These are phyloP conservation scores for Blera fallax DNA, from an alignment of 2,888 invertebrate genomes.

Conservation along the genomic window DNA sequence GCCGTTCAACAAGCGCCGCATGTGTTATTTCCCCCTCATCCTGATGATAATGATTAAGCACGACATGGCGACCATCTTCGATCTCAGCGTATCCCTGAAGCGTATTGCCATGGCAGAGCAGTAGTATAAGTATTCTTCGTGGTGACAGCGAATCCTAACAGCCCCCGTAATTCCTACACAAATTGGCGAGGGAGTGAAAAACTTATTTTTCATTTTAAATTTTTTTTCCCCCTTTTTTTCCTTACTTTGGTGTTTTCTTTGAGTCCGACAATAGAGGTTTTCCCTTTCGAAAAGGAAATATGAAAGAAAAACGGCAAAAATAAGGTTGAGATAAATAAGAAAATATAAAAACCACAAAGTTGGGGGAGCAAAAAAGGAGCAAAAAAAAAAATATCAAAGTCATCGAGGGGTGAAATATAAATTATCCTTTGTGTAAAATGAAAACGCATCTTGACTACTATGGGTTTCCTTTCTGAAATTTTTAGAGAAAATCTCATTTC, in stretches of 20 bases:
- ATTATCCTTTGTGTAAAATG: slow-evolving; percentile 28
- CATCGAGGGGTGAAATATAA: slow-evolving; percentile 35
- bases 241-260: neutral
- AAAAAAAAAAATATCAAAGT: neutral
- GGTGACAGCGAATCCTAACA: neutral
- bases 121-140: neutral
- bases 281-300: neutral
- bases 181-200: slow-evolving; percentile 1
- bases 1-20: slow-evolving; percentile 19
- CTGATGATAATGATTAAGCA: slow-evolving; percentile 58
- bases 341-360: slow-evolving; percentile 18
- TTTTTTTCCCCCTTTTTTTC: neutral
- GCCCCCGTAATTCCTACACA: neutral
- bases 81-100: slow-evolving; percentile 16
- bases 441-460: neutral
- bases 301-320: neutral
- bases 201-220: neutral
- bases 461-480: neutral
- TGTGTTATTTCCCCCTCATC: slow-evolving; percentile 20
- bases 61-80: slow-evolving; percentile 40
- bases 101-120: slow-evolving; percentile 18
- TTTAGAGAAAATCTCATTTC: neutral
- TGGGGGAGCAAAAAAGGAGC: neutral
- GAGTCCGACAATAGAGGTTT: slow-evolving; percentile 4
- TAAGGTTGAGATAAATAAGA: slow-evolving; percentile 19